These are phyloP conservation scores for Sialis lutaria DNA, from an alignment of 2,888 invertebrate genomes.

Conservation along the genomic window DNA sequence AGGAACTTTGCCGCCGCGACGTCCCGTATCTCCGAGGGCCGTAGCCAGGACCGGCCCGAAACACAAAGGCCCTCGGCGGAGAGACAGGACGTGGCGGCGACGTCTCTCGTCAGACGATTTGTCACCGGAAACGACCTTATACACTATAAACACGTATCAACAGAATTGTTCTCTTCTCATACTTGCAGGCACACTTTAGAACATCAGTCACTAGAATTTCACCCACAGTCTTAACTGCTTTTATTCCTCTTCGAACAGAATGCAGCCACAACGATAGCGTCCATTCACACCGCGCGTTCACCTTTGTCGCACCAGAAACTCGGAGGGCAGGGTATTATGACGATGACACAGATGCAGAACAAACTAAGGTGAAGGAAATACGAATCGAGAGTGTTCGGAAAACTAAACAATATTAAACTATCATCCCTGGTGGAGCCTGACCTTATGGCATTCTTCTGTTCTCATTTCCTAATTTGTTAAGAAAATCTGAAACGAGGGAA, in stretches of 20 bases:
- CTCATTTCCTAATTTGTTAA: constrained; percentile 18
- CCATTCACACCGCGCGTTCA: background rate
- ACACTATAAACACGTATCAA: background rate
- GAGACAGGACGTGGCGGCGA: too few relatives aligned
- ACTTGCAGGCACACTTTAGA: background rate
- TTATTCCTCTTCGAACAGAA: background rate
- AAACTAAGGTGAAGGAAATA: background rate
- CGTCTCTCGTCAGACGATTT: too few relatives aligned
- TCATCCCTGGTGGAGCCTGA: constrained; percentile 1
- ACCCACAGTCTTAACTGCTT: background rate
- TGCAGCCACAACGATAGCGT: background rate
- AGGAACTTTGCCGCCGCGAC: too few relatives aligned
- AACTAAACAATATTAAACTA: background rate
- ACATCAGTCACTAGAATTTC: constrained; percentile 3
- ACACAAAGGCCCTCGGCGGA: too few relatives aligned
- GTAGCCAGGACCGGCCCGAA: too few relatives aligned
- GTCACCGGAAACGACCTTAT: too few relatives aligned
- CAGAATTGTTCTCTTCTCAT: too few relatives aligned
- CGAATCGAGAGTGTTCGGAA: too few relatives aligned
- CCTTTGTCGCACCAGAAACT: background rate
- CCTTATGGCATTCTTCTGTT: constrained; percentile 17
- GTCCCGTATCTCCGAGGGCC: too few relatives aligned
- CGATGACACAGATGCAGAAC: constrained; percentile 2
- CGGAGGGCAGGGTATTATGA: background rate
- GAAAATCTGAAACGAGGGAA: constrained; percentile 19